phyloP scores from a whole-genome alignment of 2,888 invertebrate genomes.

The Zygothrica quintamaculata region DNA sequence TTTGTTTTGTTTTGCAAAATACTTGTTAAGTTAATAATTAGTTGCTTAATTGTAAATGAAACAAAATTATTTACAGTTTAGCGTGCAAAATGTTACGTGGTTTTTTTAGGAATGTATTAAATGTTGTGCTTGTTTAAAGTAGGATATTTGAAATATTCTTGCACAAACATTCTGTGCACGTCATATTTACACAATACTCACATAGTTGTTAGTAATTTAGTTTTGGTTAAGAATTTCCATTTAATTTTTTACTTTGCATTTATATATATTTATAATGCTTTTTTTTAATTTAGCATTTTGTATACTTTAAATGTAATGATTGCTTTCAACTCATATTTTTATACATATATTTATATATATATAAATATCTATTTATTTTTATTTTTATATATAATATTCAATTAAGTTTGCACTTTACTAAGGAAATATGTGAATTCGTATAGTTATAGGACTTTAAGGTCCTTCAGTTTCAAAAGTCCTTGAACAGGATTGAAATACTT shows the following conservation, averaged over 20 bases:
- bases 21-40: conserved; percentile 43
- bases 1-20: conserved; percentile 33
- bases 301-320: conserved; percentile 70
- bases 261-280: conserved; percentile 32
- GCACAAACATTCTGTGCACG: conserved; percentile 22
- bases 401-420: conserved; percentile 32
- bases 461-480: too few relatives aligned
- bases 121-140: conserved; percentile 38
- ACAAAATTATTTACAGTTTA: conserved; percentile 69
- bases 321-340: conserved; percentile 73
- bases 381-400: conserved; percentile 5
- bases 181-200: conserved; percentile 42
- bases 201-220: conserved; percentile 19
- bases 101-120: conserved; percentile 38
- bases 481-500: not conserved
- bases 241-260: conserved; percentile 39
- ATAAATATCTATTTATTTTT: too few relatives aligned
- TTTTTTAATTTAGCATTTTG: conserved; percentile 36
- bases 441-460: too few relatives aligned
- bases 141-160: conserved; percentile 27
- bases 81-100: conserved; percentile 54
- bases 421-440: conserved; percentile 6
- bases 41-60: conserved; percentile 57
- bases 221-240: conserved; percentile 1
- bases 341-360: conserved; percentile 40